Evolutionary conservation across 2,888 invertebrate genomes (phyloP).

Genomic region (Epirrita christyi): DNA sequence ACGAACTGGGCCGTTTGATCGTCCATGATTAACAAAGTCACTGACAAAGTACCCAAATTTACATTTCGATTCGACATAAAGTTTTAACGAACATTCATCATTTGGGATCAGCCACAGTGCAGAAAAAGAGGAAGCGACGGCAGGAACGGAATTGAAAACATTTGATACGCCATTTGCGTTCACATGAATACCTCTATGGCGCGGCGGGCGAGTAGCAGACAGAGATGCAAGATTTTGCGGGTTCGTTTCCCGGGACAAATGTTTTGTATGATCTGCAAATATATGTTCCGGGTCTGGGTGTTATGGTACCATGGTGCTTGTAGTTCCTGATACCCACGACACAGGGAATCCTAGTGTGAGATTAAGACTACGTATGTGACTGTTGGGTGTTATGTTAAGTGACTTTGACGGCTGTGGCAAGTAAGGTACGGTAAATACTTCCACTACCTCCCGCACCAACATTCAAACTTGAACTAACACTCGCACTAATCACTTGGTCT

Average conservation of each 20-base stretch:
- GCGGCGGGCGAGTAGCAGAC: no score
- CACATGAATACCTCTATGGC: no score
- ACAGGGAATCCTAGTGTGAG: no score
- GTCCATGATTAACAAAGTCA: constrained; percentile 54
- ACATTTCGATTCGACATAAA: constrained; percentile 61
- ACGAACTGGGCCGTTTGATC: constrained; percentile 46
- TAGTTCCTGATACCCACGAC: no score
- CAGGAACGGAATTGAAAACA: not conserved
- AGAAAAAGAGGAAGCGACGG: not conserved
- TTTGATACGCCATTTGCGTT: no score
- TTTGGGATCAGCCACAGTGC: constrained; percentile 24
- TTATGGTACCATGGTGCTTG: no score
- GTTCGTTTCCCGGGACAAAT: no score
- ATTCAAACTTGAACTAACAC: not conserved
- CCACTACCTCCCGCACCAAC: not conserved
- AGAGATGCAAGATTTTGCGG: no score
- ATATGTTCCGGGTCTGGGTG: no score
- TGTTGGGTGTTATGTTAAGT: no score
- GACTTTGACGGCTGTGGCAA: not conserved
- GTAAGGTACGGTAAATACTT: not conserved
- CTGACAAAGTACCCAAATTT: constrained; percentile 54
- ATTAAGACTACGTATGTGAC: no score
- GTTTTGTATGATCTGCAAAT: no score
- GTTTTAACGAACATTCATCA: constrained; percentile 65
- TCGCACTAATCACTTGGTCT: not conserved